Percentiles rank a stretch among this genome's conserved stretches.
These are phyloP conservation scores for Altica lythri DNA, from an alignment of 2,888 invertebrate genomes.

Conservation along the genomic window DNA sequence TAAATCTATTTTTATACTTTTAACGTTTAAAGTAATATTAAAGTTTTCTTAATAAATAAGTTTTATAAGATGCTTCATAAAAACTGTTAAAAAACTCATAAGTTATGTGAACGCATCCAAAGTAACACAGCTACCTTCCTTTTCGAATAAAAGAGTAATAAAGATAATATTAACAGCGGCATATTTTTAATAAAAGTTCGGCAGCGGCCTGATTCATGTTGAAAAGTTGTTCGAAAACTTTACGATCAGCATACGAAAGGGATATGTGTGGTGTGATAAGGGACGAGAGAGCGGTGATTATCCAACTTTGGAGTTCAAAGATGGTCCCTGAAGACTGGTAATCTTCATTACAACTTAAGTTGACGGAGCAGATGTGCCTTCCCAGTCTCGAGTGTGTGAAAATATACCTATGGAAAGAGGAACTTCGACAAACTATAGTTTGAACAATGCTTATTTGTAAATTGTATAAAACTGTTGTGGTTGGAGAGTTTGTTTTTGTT, in stretches of 20 bases:
- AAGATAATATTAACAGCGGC: slow-evolving; percentile 23
- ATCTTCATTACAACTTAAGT: slow-evolving; percentile 45
- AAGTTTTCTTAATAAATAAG: no score
- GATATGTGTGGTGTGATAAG: slow-evolving; percentile 39
- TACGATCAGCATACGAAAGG: slow-evolving; percentile 30
- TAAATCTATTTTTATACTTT: no score
- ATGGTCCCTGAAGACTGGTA: slow-evolving; percentile 44
- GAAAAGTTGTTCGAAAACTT: slow-evolving; percentile 14
- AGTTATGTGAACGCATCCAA: neutral
- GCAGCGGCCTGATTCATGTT: slow-evolving; percentile 2
- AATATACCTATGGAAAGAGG: neutral
- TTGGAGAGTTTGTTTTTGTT: no score
- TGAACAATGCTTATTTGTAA: no score
- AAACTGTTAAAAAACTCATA: neutral
- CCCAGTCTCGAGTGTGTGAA: slow-evolving; percentile 16
- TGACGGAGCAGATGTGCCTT: slow-evolving; percentile 39
- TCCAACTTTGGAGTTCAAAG: slow-evolving; percentile 42
- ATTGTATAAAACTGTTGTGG: no score
- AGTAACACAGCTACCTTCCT: slow-evolving; percentile 1
- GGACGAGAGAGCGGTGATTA: slow-evolving; percentile 39
- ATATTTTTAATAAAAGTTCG: slow-evolving; percentile 26
- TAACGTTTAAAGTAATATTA: no score
- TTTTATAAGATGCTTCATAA: no score
- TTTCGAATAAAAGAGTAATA: slow-evolving; percentile 15
- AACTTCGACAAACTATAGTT: no score